These are phyloP conservation scores for Chelon auratus DNA, from an alignment of 2,797 vertebrate genomes.

Conservation along the genomic window DNA sequence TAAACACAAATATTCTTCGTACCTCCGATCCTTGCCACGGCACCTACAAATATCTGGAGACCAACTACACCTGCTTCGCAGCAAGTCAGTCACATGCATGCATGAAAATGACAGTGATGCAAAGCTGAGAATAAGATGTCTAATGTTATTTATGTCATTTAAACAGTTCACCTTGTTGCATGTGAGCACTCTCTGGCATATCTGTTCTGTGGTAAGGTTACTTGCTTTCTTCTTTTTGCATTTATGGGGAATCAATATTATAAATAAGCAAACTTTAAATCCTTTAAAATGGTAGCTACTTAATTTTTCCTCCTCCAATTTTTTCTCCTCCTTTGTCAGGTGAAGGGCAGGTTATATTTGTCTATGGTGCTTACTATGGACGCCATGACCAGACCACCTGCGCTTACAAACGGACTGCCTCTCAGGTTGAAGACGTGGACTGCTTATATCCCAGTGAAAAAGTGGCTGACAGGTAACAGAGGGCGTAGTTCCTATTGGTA, in stretches of 20 bases:
- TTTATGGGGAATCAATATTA: background rate
- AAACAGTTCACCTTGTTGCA: slow-evolving; percentile 10
- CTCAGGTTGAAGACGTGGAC: background rate
- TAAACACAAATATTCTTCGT: background rate
- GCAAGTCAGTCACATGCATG: slow-evolving; percentile 54
- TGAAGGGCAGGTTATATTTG: slow-evolving; percentile 32
- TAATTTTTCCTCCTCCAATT: background rate
- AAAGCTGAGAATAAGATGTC: slow-evolving; percentile 5
- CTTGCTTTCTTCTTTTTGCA: background rate
- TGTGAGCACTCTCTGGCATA: slow-evolving; percentile 49
- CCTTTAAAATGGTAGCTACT: background rate
- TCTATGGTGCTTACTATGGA: slow-evolving; percentile 56
- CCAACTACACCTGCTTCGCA: slow-evolving; percentile 64
- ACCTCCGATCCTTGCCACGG: slow-evolving; percentile 31
- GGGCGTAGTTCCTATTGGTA: background rate
- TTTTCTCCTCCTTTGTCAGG: slow-evolving; percentile 29
- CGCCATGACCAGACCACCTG: slow-evolving; percentile 59
- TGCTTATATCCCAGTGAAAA: background rate
- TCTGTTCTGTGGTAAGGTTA: slow-evolving; percentile 53
- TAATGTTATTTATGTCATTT: slow-evolving; percentile 26
- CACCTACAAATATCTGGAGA: slow-evolving; percentile 69
- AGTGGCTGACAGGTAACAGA: slow-evolving; percentile 42
- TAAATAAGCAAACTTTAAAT: background rate
- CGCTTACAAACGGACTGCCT: fast-evolving
- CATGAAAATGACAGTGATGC: background rate